These are phyloP conservation scores for Chaetodon trifascialis DNA, from an alignment of 2,113 vertebrate genomes.

Conservation along the genomic window DNA sequence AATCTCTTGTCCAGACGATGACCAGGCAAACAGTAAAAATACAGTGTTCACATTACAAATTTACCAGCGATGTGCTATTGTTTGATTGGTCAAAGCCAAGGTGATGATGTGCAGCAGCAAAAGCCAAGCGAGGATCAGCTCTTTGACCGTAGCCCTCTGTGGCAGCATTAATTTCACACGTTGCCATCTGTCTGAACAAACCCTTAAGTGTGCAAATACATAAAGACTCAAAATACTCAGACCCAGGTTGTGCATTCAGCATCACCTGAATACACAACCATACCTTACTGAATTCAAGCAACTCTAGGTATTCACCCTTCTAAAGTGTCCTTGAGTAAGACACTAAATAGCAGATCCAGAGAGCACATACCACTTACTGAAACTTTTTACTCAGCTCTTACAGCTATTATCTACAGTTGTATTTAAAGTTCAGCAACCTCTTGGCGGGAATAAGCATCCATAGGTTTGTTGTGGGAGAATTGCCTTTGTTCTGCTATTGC, in stretches of 20 bases:
- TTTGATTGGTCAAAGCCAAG: too few relatives aligned
- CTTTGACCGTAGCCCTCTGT: too few relatives aligned
- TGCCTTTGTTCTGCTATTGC: constrained; percentile 42
- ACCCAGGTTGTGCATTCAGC: background rate
- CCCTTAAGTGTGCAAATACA: background rate
- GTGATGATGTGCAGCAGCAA: too few relatives aligned
- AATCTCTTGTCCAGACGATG: background rate
- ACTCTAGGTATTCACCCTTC: background rate
- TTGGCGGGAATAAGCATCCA: constrained; percentile 16
- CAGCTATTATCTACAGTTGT: constrained; percentile 7
- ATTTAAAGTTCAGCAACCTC: constrained; percentile 32
- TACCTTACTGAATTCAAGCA: background rate
- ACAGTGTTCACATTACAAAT: background rate
- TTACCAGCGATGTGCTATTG: too few relatives aligned
- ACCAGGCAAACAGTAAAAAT: background rate
- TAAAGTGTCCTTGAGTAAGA: constrained; percentile 3
- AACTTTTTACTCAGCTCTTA: constrained; percentile 7
- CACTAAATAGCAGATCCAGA: background rate
- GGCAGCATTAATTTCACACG: background rate
- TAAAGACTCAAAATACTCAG: background rate
- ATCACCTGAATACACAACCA: background rate
- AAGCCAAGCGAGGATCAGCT: too few relatives aligned
- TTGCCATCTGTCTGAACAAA: background rate
- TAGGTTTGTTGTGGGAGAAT: constrained; percentile 32
- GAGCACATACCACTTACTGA: background rate